A percentile compares a stretch with the other conserved stretches of the same genome.
Evolutionary conservation across 2,113 vertebrate genomes (phyloP).

Genomic region (Gallinago media): DNA sequence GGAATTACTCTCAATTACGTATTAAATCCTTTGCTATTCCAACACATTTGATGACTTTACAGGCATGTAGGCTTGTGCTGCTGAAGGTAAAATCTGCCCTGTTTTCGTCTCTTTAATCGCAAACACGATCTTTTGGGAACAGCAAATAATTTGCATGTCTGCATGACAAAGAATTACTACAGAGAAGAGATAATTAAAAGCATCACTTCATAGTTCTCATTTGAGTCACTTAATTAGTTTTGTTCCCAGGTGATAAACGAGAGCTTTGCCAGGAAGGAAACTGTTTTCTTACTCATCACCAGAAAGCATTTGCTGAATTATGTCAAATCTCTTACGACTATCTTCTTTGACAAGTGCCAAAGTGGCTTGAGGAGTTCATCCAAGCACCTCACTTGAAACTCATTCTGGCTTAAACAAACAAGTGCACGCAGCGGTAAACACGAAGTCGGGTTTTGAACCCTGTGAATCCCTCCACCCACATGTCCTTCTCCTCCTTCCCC

Average conservation of each 20-base stretch:
- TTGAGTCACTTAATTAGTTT: slow-evolving; percentile 17
- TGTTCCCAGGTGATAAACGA: neutral
- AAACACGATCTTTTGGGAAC: neutral
- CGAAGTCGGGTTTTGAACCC: neutral
- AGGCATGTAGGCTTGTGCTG: neutral
- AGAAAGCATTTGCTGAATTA: neutral
- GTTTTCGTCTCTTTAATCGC: neutral
- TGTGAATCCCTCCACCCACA: neutral
- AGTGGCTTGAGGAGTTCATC: neutral
- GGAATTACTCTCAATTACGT: neutral
- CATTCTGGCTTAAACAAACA: neutral
- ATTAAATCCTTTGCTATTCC: neutral
- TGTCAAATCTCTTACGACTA: neutral
- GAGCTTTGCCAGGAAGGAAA: neutral
- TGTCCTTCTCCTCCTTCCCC: neutral
- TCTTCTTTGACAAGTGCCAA: neutral
- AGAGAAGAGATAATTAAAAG: slow-evolving; percentile 15
- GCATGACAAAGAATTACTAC: slow-evolving; percentile 4
- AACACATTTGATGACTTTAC: neutral
- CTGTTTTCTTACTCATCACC: neutral
- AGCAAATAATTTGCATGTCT: slow-evolving; percentile 14
- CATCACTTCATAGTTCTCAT: neutral
- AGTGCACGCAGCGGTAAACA: neutral
- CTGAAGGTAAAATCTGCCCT: neutral
- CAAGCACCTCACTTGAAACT: neutral